Percentiles rank a stretch among this genome's conserved stretches.
Evolutionary conservation across 2,797 vertebrate species (phyloP).

Genomic region (Aythya fuligula): DNA sequence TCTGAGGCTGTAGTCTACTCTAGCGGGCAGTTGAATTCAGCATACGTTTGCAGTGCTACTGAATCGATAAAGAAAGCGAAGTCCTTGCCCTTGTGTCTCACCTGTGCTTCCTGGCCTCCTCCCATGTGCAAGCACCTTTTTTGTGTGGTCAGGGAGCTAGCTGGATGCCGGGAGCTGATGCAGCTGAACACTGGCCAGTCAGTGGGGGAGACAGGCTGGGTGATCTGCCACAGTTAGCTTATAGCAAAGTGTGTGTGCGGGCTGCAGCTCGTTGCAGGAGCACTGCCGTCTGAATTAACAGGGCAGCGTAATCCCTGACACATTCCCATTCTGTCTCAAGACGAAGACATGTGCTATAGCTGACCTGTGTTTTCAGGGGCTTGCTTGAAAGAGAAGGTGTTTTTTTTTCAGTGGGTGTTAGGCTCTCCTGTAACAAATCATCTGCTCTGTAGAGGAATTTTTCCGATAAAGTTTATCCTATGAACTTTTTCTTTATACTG

Average conservation of each 20-base stretch:
- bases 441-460: neutral
- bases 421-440: neutral
- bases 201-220: rapidly evolving
- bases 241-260: neutral
- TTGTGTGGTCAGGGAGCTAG: neutral
- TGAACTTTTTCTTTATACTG: rapidly evolving
- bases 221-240: neutral
- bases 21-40: neutral
- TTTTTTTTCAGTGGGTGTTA: neutral
- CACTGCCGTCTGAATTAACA: neutral
- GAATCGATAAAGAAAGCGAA: rapidly evolving
- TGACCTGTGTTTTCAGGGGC: rapidly evolving
- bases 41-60: rapidly evolving
- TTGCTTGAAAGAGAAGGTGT: neutral
- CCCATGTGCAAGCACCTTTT: too few relatives aligned
- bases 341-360: rapidly evolving
- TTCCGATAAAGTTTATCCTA: neutral
- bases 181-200: rapidly evolving
- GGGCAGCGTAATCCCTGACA: rapidly evolving
- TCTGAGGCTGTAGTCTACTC: rapidly evolving
- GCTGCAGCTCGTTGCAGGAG: neutral
- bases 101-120: neutral
- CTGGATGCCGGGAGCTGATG: rapidly evolving
- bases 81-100: rapidly evolving
- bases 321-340: rapidly evolving